A percentile compares a stretch with the other conserved stretches of the same genome.
Conservation (phyloP, 2,888 invertebrate species). For the Agonopterix heracliana region DNA sequence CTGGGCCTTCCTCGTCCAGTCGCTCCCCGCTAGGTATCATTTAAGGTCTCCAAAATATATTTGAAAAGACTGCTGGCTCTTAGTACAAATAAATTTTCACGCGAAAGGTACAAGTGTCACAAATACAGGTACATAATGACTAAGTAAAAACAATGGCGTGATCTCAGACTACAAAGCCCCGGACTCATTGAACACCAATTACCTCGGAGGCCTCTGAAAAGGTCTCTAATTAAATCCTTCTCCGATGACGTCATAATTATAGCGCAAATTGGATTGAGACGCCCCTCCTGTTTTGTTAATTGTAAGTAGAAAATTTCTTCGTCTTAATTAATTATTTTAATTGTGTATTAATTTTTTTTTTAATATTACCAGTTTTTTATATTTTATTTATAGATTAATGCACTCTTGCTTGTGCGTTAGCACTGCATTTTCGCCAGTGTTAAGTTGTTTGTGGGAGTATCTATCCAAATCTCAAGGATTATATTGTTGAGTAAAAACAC, state of each 20-base stretch:
- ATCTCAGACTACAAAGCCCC: conserved; percentile 61
- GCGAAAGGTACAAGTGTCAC: conserved; percentile 21
- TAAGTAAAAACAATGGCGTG: conserved; percentile 43
- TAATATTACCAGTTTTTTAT: neutral
- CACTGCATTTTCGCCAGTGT: too few relatives aligned
- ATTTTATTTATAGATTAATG: neutral
- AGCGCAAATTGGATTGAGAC: conserved; percentile 67
- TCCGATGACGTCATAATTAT: conserved; percentile 75
- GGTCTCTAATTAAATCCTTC: conserved; percentile 75
- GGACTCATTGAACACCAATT: conserved; percentile 74
- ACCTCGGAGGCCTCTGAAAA: conserved; percentile 67
- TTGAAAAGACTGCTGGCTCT: too few relatives aligned
- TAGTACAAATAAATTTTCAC: too few relatives aligned
- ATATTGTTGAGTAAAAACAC: too few relatives aligned
- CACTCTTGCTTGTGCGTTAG: too few relatives aligned
- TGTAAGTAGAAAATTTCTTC: conserved; percentile 58
- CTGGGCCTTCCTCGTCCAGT: too few relatives aligned
- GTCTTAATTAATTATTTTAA: conserved; percentile 49
- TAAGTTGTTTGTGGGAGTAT: too few relatives aligned
- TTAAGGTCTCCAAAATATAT: too few relatives aligned
- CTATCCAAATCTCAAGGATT: too few relatives aligned
- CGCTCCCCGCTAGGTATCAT: too few relatives aligned
- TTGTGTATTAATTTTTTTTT: neutral
- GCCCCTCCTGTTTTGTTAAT: conserved; percentile 66
- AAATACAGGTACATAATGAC: conserved; percentile 53